Conservation (phyloP, 2,113 vertebrate genomes). For the Motacilla alba region DNA sequence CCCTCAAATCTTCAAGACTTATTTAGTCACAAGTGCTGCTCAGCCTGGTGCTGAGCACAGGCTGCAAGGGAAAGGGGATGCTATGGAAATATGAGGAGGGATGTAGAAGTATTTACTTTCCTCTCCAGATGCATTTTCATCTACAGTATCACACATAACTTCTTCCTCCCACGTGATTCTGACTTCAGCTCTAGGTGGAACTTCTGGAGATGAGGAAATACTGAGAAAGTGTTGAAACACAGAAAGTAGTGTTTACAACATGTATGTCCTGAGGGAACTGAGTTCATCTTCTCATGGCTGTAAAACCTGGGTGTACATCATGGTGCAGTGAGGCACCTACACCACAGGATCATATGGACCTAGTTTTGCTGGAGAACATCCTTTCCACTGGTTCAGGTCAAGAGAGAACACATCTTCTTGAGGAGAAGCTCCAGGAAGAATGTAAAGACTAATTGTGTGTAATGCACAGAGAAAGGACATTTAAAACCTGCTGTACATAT, state of each 20-base stretch:
- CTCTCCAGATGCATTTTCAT: neutral
- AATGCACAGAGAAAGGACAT: neutral
- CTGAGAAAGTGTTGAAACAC: neutral
- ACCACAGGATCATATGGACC: neutral
- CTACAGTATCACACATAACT: neutral
- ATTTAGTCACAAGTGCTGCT: neutral
- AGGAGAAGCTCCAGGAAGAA: neutral
- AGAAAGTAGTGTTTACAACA: neutral
- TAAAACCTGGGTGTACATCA: neutral
- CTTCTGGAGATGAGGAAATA: neutral
- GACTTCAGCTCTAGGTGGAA: neutral
- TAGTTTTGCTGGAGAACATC: neutral
- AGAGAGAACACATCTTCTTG: neutral
- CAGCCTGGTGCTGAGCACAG: neutral
- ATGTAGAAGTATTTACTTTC: neutral
- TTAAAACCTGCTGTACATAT: neutral
- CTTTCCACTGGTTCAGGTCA: neutral
- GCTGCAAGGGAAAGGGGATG: neutral
- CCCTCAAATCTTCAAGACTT: neutral
- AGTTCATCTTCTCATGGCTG: neutral
- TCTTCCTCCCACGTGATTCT: neutral
- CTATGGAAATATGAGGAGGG: neutral
- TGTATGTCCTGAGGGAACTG: neutral
- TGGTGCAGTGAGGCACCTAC: neutral
- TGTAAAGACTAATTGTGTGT: neutral